Evolutionary conservation across 1,140 invertebrate species (phyloP).

Genomic region (Brachionus koreanus): DNA sequence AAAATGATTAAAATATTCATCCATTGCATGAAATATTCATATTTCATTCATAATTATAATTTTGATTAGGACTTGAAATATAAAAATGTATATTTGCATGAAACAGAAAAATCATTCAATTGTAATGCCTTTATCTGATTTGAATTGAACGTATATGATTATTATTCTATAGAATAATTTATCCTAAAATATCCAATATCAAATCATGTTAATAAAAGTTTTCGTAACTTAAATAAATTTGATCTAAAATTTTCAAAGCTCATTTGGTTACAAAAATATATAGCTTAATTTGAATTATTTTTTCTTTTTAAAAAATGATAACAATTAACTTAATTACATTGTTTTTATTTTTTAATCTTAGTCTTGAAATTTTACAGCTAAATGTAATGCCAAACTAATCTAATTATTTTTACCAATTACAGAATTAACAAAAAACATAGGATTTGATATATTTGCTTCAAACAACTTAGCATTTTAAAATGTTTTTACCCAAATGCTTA

Average conservation of each 20-base stretch:
- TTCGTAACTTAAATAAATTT: not conserved
- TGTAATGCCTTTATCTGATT: not conserved
- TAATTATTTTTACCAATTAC: not conserved
- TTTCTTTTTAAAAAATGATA: not conserved
- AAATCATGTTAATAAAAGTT: not conserved
- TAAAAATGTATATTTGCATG: constrained; percentile 30
- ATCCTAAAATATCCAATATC: not conserved
- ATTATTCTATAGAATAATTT: not conserved
- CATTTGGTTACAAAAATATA: not conserved
- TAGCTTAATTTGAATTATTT: not conserved
- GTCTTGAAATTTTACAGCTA: not conserved
- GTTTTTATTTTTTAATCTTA: not conserved
- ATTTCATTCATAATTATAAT: not conserved
- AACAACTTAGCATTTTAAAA: not conserved
- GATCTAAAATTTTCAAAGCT: not conserved
- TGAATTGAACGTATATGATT: not conserved
- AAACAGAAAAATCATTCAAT: not conserved
- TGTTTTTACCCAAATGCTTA: not conserved
- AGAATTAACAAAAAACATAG: not conserved
- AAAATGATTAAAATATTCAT: not conserved
- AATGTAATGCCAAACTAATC: not conserved
- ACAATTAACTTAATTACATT: not conserved
- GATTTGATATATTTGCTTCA: not conserved
- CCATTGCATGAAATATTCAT: not conserved
- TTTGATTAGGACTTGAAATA: not conserved